phyloP scores from a whole-genome alignment of 2,113 vertebrate species.

The Plotosus lineatus region DNA sequence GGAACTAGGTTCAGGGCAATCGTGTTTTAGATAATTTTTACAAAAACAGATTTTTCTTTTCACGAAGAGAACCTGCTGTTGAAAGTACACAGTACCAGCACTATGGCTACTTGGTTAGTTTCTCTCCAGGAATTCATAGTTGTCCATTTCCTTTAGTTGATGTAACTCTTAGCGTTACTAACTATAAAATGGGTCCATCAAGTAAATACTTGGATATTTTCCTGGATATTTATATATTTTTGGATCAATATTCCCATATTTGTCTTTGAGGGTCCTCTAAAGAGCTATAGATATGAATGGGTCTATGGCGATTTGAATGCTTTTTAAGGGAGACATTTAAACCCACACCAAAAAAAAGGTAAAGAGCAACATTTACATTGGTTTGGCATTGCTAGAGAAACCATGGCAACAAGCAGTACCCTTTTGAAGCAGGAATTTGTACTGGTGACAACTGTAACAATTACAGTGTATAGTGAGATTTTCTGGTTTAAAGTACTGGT shows the following conservation, averaged over 20 bases:
- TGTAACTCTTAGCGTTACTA: not conserved
- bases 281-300: too few relatives aligned
- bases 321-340: too few relatives aligned
- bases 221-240: not conserved
- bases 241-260: not conserved
- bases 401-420: not conserved
- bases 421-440: not conserved
- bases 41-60: too few relatives aligned
- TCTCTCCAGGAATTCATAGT: not conserved
- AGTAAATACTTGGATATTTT: not conserved
- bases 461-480: not conserved
- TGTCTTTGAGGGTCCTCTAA: not conserved
- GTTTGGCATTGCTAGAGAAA: too few relatives aligned
- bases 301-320: too few relatives aligned
- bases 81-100: not conserved
- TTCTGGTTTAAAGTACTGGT: not conserved
- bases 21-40: too few relatives aligned
- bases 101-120: not conserved
- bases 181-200: not conserved
- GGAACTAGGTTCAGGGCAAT: too few relatives aligned
- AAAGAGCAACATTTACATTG: not conserved
- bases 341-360: not conserved
- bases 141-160: not conserved
- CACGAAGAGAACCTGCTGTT: not conserved
- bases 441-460: not conserved